phyloP scores from a whole-genome alignment of 2,888 invertebrate genomes.

The Creontiades dilutus region DNA sequence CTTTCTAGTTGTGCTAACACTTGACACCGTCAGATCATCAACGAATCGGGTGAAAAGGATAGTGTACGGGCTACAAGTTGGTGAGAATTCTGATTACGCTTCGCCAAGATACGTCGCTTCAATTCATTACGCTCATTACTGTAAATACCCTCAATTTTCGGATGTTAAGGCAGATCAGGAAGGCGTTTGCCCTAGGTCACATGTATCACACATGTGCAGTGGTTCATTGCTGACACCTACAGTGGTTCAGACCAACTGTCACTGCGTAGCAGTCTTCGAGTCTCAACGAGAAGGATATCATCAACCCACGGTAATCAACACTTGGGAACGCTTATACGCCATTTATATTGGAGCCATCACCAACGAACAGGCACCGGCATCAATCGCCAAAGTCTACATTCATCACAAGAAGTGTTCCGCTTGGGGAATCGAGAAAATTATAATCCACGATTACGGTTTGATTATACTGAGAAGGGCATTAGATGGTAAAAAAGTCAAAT shows the following conservation, averaged over 20 bases:
- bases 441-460: constrained; percentile 10
- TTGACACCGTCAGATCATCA: not conserved
- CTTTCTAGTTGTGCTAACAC: no score
- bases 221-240: not conserved
- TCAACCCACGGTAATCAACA: not conserved
- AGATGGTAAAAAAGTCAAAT: not conserved
- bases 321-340: not conserved
- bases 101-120: not conserved
- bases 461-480: not conserved
- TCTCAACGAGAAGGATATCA: not conserved
- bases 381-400: not conserved
- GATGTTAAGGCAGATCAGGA: not conserved
- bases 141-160: not conserved
- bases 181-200: not conserved
- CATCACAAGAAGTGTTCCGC: not conserved
- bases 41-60: not conserved
- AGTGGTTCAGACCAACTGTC: not conserved
- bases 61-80: not conserved
- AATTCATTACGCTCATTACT: not conserved
- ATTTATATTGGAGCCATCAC: not conserved
- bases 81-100: not conserved
- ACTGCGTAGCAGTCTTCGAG: not conserved
- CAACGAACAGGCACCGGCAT: not conserved
- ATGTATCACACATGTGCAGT: not conserved
- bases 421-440: not conserved